Evolutionary conservation across 1,140 invertebrate species (phyloP).

Genomic region (Hylaeus volcanicus): DNA sequence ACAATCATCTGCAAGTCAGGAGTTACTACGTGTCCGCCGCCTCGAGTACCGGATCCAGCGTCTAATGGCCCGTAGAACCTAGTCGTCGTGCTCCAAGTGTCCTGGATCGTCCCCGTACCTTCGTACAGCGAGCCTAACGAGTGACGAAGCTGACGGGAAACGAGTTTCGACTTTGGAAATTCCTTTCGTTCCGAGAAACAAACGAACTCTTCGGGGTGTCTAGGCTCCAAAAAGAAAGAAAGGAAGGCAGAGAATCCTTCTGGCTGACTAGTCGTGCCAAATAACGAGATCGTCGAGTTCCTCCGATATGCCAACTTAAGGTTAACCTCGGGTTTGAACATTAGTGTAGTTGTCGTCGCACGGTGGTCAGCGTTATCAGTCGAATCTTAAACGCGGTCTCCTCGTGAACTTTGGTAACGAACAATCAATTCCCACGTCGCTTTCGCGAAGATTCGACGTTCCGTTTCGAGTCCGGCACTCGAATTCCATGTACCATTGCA

Average conservation of each 20-base stretch:
- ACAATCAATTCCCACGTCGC: neutral
- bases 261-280: constrained; percentile 2
- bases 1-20: constrained; percentile 76
- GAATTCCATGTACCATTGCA: constrained; percentile 11
- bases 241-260: too few relatives aligned
- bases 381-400: neutral
- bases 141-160: neutral
- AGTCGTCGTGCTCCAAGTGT: neutral
- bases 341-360: neutral
- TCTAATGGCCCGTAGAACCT: constrained; percentile 62
- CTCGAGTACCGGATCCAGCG: constrained; percentile 68
- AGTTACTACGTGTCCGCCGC: constrained; percentile 76
- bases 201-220: too few relatives aligned
- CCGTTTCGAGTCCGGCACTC: constrained; percentile 21
- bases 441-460: neutral
- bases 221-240: too few relatives aligned
- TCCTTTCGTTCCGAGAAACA: neutral
- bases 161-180: neutral
- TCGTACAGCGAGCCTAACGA: too few relatives aligned
- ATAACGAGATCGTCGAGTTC: constrained; percentile 31
- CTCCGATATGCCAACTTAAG: constrained; percentile 4
- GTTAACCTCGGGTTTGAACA: neutral
- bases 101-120: too few relatives aligned
- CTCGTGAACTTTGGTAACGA: neutral
- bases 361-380: neutral